These are phyloP conservation scores for Melipona bicolor DNA, from an alignment of 2,888 invertebrate species.

Conservation along the genomic window DNA sequence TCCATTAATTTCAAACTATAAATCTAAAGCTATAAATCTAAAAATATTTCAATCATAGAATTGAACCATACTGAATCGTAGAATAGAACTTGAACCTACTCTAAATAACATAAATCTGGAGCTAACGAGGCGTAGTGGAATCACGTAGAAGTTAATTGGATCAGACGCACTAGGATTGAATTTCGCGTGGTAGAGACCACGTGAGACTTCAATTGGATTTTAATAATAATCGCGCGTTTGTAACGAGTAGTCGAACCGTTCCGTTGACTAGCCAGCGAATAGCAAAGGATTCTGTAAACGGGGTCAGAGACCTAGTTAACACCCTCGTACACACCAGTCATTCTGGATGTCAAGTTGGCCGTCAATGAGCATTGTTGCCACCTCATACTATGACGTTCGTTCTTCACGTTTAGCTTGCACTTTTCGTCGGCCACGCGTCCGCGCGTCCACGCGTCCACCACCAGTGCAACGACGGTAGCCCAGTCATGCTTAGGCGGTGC, in stretches of 20 bases:
- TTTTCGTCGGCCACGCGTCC: constrained; percentile 74
- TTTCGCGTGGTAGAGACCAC: not conserved
- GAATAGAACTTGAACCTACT: no score
- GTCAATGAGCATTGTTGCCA: constrained; percentile 81
- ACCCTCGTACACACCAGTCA: constrained; percentile 76
- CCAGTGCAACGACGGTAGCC: constrained; percentile 66
- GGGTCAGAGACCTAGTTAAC: constrained; percentile 75
- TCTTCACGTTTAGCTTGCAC: constrained; percentile 80
- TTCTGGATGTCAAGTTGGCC: constrained; percentile 73
- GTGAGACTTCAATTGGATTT: not conserved
- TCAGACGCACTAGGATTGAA: no score
- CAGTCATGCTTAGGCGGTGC: constrained; percentile 80
- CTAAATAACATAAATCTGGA: no score
- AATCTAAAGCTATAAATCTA: no score
- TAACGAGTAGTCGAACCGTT: not conserved
- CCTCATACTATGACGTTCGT: constrained; percentile 82
- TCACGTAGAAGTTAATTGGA: no score
- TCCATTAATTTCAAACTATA: no score
- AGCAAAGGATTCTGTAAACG: constrained; percentile 65
- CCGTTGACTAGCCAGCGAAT: not conserved
- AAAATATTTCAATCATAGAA: no score
- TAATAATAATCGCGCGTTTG: not conserved
- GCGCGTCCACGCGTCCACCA: constrained; percentile 59
- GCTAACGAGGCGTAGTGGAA: no score
- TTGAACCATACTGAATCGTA: no score